Percentiles rank a stretch among this genome's conserved stretches.
These are phyloP conservation scores for Caenorhabditis sp. DNA, from an alignment of 2,888 invertebrate species.

Conservation along the genomic window DNA sequence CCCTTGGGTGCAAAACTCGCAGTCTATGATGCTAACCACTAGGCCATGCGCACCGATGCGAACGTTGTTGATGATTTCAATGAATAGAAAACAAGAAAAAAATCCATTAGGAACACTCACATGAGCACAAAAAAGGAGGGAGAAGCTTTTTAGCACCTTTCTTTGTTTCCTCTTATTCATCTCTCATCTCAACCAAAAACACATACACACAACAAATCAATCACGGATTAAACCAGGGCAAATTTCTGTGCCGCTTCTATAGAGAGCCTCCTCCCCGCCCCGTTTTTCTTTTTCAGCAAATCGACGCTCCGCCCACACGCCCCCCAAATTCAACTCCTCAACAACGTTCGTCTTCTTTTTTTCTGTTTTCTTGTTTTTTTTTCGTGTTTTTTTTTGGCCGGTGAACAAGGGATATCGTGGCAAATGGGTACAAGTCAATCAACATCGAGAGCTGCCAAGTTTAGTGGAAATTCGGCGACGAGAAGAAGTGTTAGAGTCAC, in stretches of 20 bases:
- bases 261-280: no score
- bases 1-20: no score
- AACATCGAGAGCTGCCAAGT: conserved; percentile 40
- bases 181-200: neutral
- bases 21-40: no score
- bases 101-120: no score
- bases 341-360: neutral
- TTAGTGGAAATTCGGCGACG: conserved; percentile 37
- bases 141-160: conserved; percentile 6
- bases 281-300: no score
- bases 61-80: no score
- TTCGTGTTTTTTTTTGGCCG: no score
- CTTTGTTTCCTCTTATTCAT: neutral
- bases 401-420: no score
- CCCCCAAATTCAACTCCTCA: neutral
- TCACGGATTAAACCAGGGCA: neutral
- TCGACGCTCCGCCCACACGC: neutral
- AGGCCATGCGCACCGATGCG: no score
- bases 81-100: no score
- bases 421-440: conserved; percentile 43
- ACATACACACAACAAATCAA: neutral
- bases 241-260: conserved; percentile 2
- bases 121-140: no score
- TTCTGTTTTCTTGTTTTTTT: neutral
- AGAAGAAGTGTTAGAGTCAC: conserved; percentile 34